Evolutionary conservation across 2,888 invertebrate species (phyloP), one percentile per base, ranked within the genome.

Genomic region (Caenorhabditis sp.): DNA sequence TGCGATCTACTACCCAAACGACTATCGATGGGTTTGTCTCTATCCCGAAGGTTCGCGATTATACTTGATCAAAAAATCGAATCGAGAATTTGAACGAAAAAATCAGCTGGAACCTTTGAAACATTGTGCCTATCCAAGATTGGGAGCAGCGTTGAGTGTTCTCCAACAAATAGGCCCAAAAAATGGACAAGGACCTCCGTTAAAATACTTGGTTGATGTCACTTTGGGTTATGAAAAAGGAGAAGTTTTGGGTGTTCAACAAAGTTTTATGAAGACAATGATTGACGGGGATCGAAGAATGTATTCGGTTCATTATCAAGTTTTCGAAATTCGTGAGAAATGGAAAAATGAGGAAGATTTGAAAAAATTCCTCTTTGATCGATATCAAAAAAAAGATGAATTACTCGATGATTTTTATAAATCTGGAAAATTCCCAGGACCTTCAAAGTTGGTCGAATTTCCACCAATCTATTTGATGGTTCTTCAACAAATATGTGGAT

Each of bases 141-240:
- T 94, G 55, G 95, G 95, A 77, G 95, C 95, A 8, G 91, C 95
- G 90, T 92, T 93, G 84, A 92, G 93, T 27, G 93, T 95, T 80
- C 91, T 93, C 90, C 92, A 93, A 82, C 91, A 92, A 8, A 65
- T 75, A 24, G 83, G 80, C 21, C 77, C 77, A 14, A 75, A 66
- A 21, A 66, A 67, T 51, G 76, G 76, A 57, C 62, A 67, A 19
- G 69, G 69, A 21, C 61, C 66, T 1, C 81, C 83, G 58, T 50
- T 83, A 23, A 71, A 79, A 55, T 83, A 83, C 69, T 55, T 83
- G 23, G 68, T 83, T 50, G 83, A 83, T 69, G 76, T 75, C 19
- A 83, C 83, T 14, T 74, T 83, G 10, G 83, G 83, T 24, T 83
- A 83, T 64, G 78, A 78, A 31, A 67, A 68, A 26, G 81, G 79